These are phyloP conservation scores for Trachops cirrhosus DNA, from an alignment of 2,797 vertebrate species.

Conservation along the genomic window DNA sequence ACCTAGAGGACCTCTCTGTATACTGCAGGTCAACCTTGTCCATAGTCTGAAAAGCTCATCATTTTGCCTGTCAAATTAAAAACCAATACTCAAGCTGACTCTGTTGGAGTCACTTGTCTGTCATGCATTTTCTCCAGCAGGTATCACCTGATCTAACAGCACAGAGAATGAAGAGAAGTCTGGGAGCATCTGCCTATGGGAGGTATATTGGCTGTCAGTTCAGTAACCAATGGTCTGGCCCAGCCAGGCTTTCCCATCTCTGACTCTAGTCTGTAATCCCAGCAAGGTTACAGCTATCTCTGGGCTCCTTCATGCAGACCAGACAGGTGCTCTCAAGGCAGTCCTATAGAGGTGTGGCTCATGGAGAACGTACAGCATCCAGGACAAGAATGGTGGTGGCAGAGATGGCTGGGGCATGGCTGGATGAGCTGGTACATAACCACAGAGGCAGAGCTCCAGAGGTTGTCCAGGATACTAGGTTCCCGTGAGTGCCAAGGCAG, in stretches of 20 bases:
- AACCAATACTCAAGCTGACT: fast-evolving
- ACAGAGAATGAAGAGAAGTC: fast-evolving
- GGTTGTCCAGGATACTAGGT: fast-evolving
- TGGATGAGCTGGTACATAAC: background rate
- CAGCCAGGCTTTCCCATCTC: too few species aligned
- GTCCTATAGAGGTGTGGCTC: background rate
- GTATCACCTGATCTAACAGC: background rate
- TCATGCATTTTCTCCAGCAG: background rate
- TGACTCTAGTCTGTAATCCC: fast-evolving
- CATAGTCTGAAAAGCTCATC: fast-evolving
- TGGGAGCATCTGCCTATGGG: background rate
- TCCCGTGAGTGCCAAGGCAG: fast-evolving
- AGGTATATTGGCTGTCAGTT: too few species aligned
- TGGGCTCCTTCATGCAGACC: background rate
- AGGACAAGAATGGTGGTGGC: fast-evolving
- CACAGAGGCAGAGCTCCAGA: background rate
- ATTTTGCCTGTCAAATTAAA: fast-evolving
- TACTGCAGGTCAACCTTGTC: background rate
- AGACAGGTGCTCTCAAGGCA: background rate
- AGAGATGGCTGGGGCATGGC: fast-evolving
- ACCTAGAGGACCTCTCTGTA: background rate
- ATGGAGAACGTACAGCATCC: fast-evolving
- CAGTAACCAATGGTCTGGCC: background rate
- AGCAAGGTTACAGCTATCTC: too few species aligned
- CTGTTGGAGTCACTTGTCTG: fast-evolving